Percentiles rank a stretch among this genome's conserved stretches.
Evolutionary conservation across 2,888 invertebrate species (phyloP).

Genomic region (Leptopilina drosophilae): DNA sequence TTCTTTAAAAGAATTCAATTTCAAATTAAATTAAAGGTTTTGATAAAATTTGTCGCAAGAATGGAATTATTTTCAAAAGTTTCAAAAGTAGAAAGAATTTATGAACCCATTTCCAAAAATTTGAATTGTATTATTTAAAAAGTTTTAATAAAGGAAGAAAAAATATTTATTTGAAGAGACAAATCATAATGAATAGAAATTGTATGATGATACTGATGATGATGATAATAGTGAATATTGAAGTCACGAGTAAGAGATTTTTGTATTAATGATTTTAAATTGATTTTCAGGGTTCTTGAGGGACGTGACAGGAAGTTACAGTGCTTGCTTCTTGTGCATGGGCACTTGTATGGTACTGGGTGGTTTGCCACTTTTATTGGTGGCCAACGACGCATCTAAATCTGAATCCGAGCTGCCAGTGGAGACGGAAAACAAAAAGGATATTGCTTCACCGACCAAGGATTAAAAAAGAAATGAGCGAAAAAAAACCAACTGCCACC

Average conservation of each 20-base stretch:
- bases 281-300: conserved; percentile 80
- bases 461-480: conserved; percentile 2
- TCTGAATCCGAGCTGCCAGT: conserved; percentile 45
- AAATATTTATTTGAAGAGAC: too few species aligned
- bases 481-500: neutral
- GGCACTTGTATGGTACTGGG: conserved; percentile 87
- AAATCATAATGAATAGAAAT: too few species aligned
- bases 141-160: too few species aligned
- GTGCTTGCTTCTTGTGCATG: conserved; percentile 87
- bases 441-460: conserved; percentile 21
- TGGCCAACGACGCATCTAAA: conserved; percentile 64
- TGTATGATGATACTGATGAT: too few species aligned
- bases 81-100: too few species aligned
- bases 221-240: too few species aligned
- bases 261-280: neutral
- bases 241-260: neutral
- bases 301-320: conserved; percentile 85
- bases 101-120: too few species aligned
- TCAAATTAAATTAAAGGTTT: too few species aligned
- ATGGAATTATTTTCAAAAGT: too few species aligned
- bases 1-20: too few species aligned
- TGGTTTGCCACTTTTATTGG: conserved; percentile 82
- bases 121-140: too few species aligned
- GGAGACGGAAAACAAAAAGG: conserved; percentile 35
- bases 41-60: too few species aligned